Evolutionary conservation across 1,140 invertebrate genomes (phyloP).

Genomic region (Mizuhopecten yessoensis): DNA sequence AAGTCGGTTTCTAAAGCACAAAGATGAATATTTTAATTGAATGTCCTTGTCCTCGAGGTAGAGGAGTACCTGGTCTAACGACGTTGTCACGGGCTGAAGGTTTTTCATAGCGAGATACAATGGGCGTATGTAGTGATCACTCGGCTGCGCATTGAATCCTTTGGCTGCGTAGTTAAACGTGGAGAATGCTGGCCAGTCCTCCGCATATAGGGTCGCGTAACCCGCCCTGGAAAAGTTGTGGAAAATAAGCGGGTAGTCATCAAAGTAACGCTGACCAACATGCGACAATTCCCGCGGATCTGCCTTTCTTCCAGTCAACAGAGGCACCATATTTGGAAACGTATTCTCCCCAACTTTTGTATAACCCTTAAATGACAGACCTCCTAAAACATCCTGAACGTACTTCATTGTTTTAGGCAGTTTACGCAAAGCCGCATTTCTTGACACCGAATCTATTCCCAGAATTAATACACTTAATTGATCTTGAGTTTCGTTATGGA

Average conservation of each 20-base stretch:
- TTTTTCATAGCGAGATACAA: constrained; percentile 31
- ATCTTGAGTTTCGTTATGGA: constrained; percentile 56
- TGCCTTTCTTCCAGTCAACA: constrained; percentile 54
- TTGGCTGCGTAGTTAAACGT: constrained; percentile 53
- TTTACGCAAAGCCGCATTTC: constrained; percentile 91
- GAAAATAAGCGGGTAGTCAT: constrained; percentile 52
- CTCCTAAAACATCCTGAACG: constrained; percentile 81
- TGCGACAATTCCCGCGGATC: constrained; percentile 35
- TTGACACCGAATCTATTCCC: constrained; percentile 93
- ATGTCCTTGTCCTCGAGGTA: constrained; percentile 65
- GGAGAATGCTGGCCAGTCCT: constrained; percentile 50
- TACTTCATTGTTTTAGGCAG: constrained; percentile 89
- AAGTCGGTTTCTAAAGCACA: constrained; percentile 65
- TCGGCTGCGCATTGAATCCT: constrained; percentile 48
- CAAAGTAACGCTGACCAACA: not conserved
- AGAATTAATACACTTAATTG: constrained; percentile 88
- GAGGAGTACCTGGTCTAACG: constrained; percentile 50
- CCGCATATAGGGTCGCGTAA: constrained; percentile 36
- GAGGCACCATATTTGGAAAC: constrained; percentile 56
- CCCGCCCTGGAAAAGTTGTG: constrained; percentile 52
- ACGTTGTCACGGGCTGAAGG: not conserved
- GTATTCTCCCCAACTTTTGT: constrained; percentile 76
- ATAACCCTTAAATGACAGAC: constrained; percentile 77
- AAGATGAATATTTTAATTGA: constrained; percentile 58
- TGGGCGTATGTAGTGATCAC: constrained; percentile 55